These are phyloP conservation scores for Dendrolimus houi DNA, from an alignment of 2,888 invertebrate species.

Conservation along the genomic window DNA sequence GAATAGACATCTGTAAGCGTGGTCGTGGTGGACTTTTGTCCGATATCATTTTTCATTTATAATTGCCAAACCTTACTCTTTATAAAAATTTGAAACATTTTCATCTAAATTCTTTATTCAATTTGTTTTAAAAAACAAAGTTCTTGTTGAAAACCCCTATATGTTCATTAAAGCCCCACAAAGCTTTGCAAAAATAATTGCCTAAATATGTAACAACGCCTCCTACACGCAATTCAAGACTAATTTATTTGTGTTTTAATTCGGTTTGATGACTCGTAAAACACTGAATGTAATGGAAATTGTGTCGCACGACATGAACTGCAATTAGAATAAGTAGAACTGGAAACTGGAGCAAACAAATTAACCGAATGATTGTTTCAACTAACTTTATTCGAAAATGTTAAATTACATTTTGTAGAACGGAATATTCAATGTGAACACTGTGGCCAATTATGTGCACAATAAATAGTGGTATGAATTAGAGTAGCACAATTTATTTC, in stretches of 20 bases:
- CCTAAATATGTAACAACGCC: not conserved
- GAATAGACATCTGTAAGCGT: too few species aligned
- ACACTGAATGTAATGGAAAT: conserved; percentile 40
- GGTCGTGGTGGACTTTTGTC: too few species aligned
- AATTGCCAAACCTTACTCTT: too few species aligned
- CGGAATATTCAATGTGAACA: conserved; percentile 12
- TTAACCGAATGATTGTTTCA: not conserved
- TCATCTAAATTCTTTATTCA: too few species aligned
- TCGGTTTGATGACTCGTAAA: conserved; percentile 39
- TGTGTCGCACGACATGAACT: conserved; percentile 21
- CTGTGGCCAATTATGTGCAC: conserved; percentile 1
- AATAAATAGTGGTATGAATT: not conserved
- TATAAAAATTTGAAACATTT: too few species aligned
- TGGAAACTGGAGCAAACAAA: conserved; percentile 33
- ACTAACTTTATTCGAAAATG: not conserved
- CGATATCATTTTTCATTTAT: too few species aligned
- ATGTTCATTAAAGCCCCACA: too few species aligned
- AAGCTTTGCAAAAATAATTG: not conserved
- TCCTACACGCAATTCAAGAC: not conserved
- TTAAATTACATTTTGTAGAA: conserved; percentile 7
- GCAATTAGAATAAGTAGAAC: conserved; percentile 36
- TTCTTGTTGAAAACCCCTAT: too few species aligned
- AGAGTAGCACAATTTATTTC: not conserved
- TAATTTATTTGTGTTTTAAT: conserved; percentile 15
- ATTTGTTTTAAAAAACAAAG: too few species aligned